These are phyloP conservation scores for Suillia variegata DNA, from an alignment of 2,888 invertebrate species.

Conservation along the genomic window DNA sequence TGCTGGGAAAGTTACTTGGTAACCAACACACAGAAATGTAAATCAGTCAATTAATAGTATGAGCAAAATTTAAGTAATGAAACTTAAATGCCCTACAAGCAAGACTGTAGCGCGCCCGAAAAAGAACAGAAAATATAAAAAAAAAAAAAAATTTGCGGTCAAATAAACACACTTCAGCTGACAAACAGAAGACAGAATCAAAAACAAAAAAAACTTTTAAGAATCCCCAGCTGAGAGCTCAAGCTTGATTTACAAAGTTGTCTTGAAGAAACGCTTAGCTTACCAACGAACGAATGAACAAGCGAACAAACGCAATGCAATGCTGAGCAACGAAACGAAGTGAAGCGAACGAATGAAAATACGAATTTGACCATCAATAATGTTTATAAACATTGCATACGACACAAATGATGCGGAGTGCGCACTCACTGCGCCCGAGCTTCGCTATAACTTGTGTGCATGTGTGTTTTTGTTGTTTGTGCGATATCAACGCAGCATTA, in stretches of 20 bases:
- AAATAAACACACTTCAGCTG: constrained; percentile 1
- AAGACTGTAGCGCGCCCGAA: too few relatives aligned
- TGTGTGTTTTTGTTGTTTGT: not conserved
- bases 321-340: too few relatives aligned
- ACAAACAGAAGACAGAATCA: too few relatives aligned
- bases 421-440: not conserved
- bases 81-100: not conserved
- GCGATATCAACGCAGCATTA: not conserved
- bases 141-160: not conserved
- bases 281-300: not conserved
- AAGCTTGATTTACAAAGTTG: too few relatives aligned
- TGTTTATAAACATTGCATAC: constrained; percentile 19
- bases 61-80: too few relatives aligned
- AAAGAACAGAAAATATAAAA: too few relatives aligned
- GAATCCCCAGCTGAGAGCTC: too few relatives aligned
- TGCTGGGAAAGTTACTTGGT: too few relatives aligned
- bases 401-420: too few relatives aligned
- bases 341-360: not conserved
- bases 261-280: not conserved
- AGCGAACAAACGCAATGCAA: not conserved
- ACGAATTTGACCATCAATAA: constrained; percentile 18
- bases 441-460: not conserved
- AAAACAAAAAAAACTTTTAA: too few relatives aligned
- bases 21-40: too few relatives aligned
- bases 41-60: too few relatives aligned